Percentiles rank a stretch among this genome's conserved stretches.
Evolutionary conservation across 2,888 invertebrate genomes (phyloP).

Genomic region (Endotricha flammealis): DNA sequence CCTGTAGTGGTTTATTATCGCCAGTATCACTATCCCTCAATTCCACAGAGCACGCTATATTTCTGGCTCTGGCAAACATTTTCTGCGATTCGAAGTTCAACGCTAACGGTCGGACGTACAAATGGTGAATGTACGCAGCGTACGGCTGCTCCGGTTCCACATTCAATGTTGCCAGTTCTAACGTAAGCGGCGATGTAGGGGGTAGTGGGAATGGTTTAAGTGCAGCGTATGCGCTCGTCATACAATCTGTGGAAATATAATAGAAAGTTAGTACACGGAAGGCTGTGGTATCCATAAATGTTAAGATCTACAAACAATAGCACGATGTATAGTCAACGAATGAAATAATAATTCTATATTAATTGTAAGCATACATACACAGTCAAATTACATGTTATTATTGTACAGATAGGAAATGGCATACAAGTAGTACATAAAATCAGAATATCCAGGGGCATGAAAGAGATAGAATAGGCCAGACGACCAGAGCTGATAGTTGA

Average conservation of each 20-base stretch:
- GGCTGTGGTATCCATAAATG: no score
- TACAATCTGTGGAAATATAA: slow-evolving; percentile 81
- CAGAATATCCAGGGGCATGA: no score
- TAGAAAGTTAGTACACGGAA: no score
- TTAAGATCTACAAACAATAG: no score
- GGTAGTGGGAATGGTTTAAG: slow-evolving; percentile 91
- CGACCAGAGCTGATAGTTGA: no score
- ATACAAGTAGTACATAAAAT: no score
- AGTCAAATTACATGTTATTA: no score
- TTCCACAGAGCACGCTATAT: slow-evolving; percentile 94
- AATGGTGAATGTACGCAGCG: slow-evolving; percentile 90
- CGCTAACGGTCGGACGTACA: slow-evolving; percentile 93
- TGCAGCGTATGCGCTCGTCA: slow-evolving; percentile 90
- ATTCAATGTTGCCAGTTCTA: slow-evolving; percentile 92
- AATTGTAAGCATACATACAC: no score
- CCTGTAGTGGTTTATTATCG: slow-evolving; percentile 81
- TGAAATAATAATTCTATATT: no score
- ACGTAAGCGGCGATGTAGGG: slow-evolving; percentile 84
- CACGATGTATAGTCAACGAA: no score
- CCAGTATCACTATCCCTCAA: slow-evolving; percentile 88
- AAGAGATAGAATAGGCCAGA: no score
- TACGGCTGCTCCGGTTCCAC: slow-evolving; percentile 86
- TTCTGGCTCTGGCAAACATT: slow-evolving; percentile 93
- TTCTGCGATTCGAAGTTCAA: slow-evolving; percentile 95
- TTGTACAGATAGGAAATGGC: no score